phyloP scores from a whole-genome alignment of 53 echinoderm and acorn worm species.

The Mesocentrotus franciscanus region DNA sequence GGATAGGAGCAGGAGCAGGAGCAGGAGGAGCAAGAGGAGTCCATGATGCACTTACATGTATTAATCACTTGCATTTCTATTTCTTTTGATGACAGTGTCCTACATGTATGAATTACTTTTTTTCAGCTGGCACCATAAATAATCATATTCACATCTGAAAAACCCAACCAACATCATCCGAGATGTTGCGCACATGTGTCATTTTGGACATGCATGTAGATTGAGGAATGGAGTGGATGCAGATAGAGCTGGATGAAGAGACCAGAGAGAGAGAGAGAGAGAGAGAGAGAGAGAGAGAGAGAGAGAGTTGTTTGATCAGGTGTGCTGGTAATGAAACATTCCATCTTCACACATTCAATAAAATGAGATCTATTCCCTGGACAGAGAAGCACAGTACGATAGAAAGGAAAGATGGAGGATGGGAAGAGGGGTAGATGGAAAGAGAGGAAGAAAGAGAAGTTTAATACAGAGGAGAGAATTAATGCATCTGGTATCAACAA shows the following conservation, averaged over 20 bases:
- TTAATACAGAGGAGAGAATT: background rate
- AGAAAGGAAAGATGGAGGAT: background rate
- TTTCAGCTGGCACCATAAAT: background rate
- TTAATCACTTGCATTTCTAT: no score
- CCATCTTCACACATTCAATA: constrained; percentile 11
- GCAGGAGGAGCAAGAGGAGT: background rate
- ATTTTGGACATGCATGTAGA: background rate
- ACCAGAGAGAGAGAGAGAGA: background rate
- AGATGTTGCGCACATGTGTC: background rate
- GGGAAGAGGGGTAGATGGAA: background rate
- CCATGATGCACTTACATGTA: no score
- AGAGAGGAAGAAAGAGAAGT: background rate
- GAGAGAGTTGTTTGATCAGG: constrained; percentile 5
- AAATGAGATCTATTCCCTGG: background rate
- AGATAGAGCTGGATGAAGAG: background rate
- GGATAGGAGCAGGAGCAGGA: background rate
- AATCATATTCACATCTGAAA: background rate
- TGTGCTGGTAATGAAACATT: background rate
- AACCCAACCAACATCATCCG: background rate
- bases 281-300: no score
- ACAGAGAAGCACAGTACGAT: background rate
- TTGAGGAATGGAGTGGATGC: background rate
- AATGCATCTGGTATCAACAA: background rate
- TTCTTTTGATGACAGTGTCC: background rate
- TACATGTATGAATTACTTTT: no score